Base-by-base conservation (phyloP, 1,140 invertebrate species). In the Philaenus spumarius region DNA sequence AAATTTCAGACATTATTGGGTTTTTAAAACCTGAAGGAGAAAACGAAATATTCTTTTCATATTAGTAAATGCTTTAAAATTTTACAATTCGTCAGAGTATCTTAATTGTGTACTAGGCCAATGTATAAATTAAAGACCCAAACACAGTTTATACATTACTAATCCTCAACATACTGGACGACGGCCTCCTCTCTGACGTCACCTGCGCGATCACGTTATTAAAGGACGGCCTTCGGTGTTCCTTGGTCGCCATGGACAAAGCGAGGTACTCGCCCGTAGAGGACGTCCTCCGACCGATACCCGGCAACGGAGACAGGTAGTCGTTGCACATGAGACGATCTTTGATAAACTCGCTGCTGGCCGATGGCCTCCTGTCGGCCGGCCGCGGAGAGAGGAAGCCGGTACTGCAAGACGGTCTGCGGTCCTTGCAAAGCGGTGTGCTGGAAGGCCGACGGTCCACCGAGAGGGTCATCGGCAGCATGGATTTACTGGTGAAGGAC, bases 141-240 rank as follows among this genome's bases (percentile, higher is more conserved):
- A n/a, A n/a, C n/a, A n/a, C n/a, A n/a, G n/a, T 30, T 37, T 48
- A 67, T 23, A 67, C 66, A 55, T 67, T 67, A 23, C 57, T 61
- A 45, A 68, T 66, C 48, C 67, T 39, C 9, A 68, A 57, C 63
- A 68, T 66, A 54, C 62, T 64, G 1, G 65, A 67, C 3, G 64
- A 66, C 3, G 65, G 62, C 1, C 67, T 46, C 2, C 67, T 55
- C 51, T 68, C 67, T 5, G 67, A 62, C 2, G 67, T 68, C 22
- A 68, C 67, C 55, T 68, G 67, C 14, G 67, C 67, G 30, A 68
- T 57, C n/a, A 68, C 65, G 58, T 67, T 68, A 55, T 68, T 68
- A 59, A 68, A 67, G 11, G 64, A 66, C 19, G 67, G 60, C 30
- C 64, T 43, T 1, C 66, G 3, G 26, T 30, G 26, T 9, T 30